Conservation (phyloP, 2,113 vertebrate genomes). For the Anolis carolinensis region DNA sequence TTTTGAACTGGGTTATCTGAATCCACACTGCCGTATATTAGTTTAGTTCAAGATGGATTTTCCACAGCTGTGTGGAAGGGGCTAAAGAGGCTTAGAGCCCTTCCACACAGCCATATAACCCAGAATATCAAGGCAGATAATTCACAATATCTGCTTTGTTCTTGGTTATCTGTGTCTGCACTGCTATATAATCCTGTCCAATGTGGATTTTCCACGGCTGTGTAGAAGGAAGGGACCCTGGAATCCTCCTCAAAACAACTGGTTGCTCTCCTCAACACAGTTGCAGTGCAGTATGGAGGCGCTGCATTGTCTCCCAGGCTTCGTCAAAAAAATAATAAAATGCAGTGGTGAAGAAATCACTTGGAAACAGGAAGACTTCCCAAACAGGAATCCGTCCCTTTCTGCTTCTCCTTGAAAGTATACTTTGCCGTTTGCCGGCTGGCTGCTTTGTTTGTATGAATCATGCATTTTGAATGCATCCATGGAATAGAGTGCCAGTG, state of each 20-base stretch:
- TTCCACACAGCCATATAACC: too few relatives aligned
- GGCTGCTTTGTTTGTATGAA: neutral
- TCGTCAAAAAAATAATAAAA: neutral
- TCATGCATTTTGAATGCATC: neutral
- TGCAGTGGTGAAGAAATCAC: neutral
- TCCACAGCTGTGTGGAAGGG: too few relatives aligned
- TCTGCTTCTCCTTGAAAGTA: neutral
- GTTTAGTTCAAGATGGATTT: too few relatives aligned
- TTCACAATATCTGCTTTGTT: too few relatives aligned
- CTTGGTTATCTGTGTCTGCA: too few relatives aligned
- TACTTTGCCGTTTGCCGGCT: neutral
- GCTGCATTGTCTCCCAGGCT: neutral
- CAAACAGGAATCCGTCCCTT: neutral
- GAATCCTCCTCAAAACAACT: neutral
- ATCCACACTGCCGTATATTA: too few relatives aligned
- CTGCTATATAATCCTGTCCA: too few relatives aligned
- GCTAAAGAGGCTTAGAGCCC: too few relatives aligned
- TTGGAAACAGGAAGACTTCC: neutral
- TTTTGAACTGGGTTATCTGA: too few relatives aligned
- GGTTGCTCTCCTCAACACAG: neutral
- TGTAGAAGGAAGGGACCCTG: neutral
- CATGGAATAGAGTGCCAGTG: too few relatives aligned
- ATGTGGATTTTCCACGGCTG: too few relatives aligned
- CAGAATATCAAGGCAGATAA: too few relatives aligned
- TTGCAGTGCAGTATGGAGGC: neutral